Evolutionary conservation across 2,113 vertebrate species (phyloP), one percentile per base, ranked within the genome.

Genomic region (Loxodonta africana): DNA sequence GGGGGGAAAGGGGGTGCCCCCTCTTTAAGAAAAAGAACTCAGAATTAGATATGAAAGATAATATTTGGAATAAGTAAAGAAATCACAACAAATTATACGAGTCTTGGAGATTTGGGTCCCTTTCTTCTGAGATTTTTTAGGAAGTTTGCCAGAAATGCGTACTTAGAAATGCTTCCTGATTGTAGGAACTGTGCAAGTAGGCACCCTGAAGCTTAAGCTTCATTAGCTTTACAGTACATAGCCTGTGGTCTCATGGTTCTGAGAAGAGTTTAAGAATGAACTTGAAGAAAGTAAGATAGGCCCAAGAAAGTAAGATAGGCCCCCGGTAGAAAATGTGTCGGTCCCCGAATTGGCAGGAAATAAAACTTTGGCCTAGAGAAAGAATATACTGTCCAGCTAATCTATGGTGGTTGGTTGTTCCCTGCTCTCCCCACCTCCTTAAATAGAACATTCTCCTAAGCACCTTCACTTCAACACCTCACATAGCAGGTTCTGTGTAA

Each of bases 81-180:
- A 94, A 85, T 77, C 51, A 57, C 28, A 90, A 57, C 28, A 71
- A 76, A 86, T 91, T 87, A 41, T 37, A 37, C 37, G 26, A 51
- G 41, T 57, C 41, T 88, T 94, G 51, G 51, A 81, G 37, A 87
- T 95, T 94, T 94, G 82, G 41, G 76, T 91, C 30, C 37, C 74
- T 96, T 82, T 90, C 76, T 65, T 85, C 51, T 26, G 83, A 83
- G 89, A 95, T 94, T 97, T 95, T 90, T 67, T 46, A 95, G 92
- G 67, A 82, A 71, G 1, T 90, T 92, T 96, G 88, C 94, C 92
- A 97, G 90, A 96, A 95, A 77, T 90, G 86, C 21, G 2, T 77
- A 76, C 51, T 67, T 84, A 63, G 76, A 95, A 96, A 89, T 92
- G 74, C 63, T 93, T 94, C 33, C 71, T 92, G 83, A 67, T 67